Percentiles rank a stretch among this genome's conserved stretches.
phyloP scores from a whole-genome alignment of 2,888 invertebrate species.

The Caenorhabditis sp. region DNA sequence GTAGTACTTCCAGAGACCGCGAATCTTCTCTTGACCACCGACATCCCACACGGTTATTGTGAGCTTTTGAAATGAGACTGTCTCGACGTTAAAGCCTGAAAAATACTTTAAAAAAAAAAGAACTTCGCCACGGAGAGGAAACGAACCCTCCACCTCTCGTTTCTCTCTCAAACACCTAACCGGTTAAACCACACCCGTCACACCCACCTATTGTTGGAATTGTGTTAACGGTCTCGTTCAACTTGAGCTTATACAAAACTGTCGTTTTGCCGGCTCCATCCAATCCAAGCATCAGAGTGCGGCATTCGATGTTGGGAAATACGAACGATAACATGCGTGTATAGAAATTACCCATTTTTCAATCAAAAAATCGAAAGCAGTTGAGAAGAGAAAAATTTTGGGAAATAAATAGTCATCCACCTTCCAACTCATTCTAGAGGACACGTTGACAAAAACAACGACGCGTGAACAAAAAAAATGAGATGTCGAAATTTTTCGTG shows the following conservation, averaged over 20 bases:
- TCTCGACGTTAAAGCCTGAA: constrained; percentile 94
- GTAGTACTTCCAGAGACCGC: constrained; percentile 96
- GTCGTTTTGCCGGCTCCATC: constrained; percentile 48
- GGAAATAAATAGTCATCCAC: too few relatives aligned
- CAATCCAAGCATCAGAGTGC: constrained; percentile 41
- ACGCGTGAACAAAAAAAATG: too few relatives aligned
- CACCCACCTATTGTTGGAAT: constrained; percentile 43
- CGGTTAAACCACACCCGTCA: too few relatives aligned
- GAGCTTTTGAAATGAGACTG: constrained; percentile 98
- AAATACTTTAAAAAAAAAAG: too few relatives aligned
- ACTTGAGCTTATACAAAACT: constrained; percentile 44
- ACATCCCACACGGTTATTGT: constrained; percentile 99
- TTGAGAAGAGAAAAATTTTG: too few relatives aligned
- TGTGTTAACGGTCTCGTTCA: constrained; percentile 35
- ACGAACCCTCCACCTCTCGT: too few relatives aligned
- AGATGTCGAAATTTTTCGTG: too few relatives aligned
- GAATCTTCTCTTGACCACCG: constrained; percentile 95
- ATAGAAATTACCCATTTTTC: constrained; percentile 24
- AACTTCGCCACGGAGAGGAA: too few relatives aligned
- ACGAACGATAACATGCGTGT: constrained; percentile 23
- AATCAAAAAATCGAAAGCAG: not conserved
- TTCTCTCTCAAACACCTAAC: too few relatives aligned
- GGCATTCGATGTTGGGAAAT: constrained; percentile 35
- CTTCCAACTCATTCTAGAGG: too few relatives aligned
- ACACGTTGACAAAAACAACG: too few relatives aligned